A percentile compares a stretch with the other conserved stretches of the same genome.
These are phyloP conservation scores for Periplaneta americana DNA, from an alignment of 1,140 invertebrate species.

Conservation along the genomic window DNA sequence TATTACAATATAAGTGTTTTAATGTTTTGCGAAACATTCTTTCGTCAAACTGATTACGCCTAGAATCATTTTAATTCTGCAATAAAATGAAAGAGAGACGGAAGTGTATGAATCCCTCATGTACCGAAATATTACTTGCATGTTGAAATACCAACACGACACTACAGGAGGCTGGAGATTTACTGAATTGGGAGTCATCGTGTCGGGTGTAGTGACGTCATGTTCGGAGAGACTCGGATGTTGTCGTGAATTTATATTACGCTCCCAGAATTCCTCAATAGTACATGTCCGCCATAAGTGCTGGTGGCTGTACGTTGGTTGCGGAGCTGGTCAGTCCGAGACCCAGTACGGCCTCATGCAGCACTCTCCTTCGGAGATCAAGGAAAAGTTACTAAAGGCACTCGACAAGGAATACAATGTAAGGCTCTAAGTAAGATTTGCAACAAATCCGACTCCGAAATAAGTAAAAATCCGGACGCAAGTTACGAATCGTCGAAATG, in stretches of 20 bases:
- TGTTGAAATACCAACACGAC: too few relatives aligned
- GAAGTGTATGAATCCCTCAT: too few relatives aligned
- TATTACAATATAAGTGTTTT: too few relatives aligned
- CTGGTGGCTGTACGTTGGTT: constrained; percentile 36
- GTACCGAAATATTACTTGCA: too few relatives aligned
- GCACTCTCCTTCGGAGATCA: constrained; percentile 52
- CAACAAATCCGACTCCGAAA: constrained; percentile 17
- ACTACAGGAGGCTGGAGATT: too few relatives aligned
- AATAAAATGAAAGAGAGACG: too few relatives aligned
- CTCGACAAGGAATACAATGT: constrained; percentile 58
- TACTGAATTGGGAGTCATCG: too few relatives aligned
- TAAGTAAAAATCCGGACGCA: constrained; percentile 15
- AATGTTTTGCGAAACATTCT: too few relatives aligned
- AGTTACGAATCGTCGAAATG: constrained; percentile 21
- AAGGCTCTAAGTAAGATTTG: constrained; percentile 34
- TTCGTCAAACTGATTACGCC: too few relatives aligned
- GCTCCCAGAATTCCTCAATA: constrained; percentile 32
- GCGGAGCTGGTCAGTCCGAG: constrained; percentile 35
- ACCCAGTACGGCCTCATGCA: constrained; percentile 44
- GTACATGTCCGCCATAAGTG: constrained; percentile 40
- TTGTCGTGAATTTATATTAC: constrained; percentile 26
- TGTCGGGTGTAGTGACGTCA: constrained; percentile 12
- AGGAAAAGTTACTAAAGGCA: constrained; percentile 54
- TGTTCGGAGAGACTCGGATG: constrained; percentile 13
- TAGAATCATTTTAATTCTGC: too few relatives aligned